Evolutionary conservation across 2,797 vertebrate genomes (phyloP), one percentile per base, ranked within the genome.

Genomic region (Danio aesculapii): DNA sequence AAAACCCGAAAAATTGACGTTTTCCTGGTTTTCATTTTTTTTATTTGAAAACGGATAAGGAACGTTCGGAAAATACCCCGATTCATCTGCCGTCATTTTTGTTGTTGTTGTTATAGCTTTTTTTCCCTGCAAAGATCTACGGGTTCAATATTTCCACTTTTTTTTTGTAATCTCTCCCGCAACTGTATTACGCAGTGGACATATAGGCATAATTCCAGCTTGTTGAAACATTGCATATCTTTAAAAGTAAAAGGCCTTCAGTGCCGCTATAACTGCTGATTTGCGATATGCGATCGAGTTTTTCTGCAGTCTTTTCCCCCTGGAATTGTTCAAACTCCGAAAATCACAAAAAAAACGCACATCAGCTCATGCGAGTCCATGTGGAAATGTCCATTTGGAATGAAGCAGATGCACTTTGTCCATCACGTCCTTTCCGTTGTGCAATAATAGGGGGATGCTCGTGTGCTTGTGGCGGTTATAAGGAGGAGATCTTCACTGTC

Each of bases 401-500:
- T 41, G 30, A 81, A 78, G 71, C 69, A 67, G 64, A 72, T 81
- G 58, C 16, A 13, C 59, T 58, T 75, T 59, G 78, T 70, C 73
- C 44, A 8, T 74, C 79, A 7, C 70, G 67, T 85, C 81, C 83
- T 79, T 79, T 83, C 74, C 46, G 68, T 71, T 88, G 86, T 85
- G 76, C 49, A 62, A 79, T 79, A 62, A 79, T 79, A 68, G 83
- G 62, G 59, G 30, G 79, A 63, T 59, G 86, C 79, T 81, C 62
- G 52, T 88, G 87, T 87, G 88, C 88, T 86, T 78, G 66, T 61
- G 86, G 84, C 53, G 2, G 91, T 92, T 95, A 97, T 93, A 97
- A 94, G 86, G 95, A 97, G 81, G 96, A 97, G 88, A 97, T 96
- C 87, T 96, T 96, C 87, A 97, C 91, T 46, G 93, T 92, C 59